Base-by-base conservation (phyloP, 2,888 invertebrate genomes). In the Eutolmus rufibarbis region DNA sequence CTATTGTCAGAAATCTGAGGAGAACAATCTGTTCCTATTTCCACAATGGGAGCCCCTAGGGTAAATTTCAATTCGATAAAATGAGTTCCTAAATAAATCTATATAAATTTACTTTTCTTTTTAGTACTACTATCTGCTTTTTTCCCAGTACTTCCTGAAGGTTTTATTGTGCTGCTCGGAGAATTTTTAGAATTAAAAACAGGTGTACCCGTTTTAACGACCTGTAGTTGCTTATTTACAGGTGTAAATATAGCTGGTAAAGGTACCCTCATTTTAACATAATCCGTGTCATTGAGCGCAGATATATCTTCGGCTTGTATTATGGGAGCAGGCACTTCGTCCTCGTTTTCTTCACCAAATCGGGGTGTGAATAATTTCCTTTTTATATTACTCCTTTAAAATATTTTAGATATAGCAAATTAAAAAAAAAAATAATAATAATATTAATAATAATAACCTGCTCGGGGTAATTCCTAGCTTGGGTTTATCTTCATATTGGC, bases 291-390 rank as follows among this genome's bases (percentile, higher is more conserved):
- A 19, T 89, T 84, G 34, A 66, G n/a, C 8, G 19, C 28, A 34
- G 34, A 46, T 31, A 31, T n/a, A 37, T 66, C 37, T 19, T 66
- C 66, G 37, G 34, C 19, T 34, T 34, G 56, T 4, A n/a, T 37
- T 19, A 66, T 12, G 16, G 74, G 85, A 28, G 34, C 12, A 7
- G 8, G 8, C 7, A 46, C 2, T 14, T 74, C 74, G 9, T 87
- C 82, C 0, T 90, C 90, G 3, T 90, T 89, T 57, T 92, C 91
- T 86, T 90, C 90, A 3, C 91, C 91, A 9, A 90, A 89, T 43
- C 90, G 89, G 0, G 91, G 91, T 0, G 91, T 92, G 78, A 92
- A 92, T 1, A 92, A 88, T 88, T 91, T 90, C 0, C 92, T 91
- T 31, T 91, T 92, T 23, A 90, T 90, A 40, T 89, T 90, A 23